Conservation (phyloP, 2,888 invertebrate genomes). For the Pandemis corylana region DNA sequence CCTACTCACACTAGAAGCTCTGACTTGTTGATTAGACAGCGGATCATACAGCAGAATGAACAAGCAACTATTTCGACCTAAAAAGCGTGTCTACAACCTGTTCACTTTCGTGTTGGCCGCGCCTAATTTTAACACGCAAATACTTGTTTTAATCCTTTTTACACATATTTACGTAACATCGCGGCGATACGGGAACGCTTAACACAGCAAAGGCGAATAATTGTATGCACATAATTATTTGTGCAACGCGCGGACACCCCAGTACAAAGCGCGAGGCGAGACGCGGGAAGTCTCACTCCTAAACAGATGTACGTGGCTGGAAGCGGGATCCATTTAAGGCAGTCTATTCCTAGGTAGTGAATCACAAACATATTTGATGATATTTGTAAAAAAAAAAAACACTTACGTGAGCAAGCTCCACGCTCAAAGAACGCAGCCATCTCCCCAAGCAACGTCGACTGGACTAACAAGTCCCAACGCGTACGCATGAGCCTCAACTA, state of each 20-base stretch:
- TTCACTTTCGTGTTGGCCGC: slow-evolving; percentile 11
- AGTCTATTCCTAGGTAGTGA: too few species aligned
- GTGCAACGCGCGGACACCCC: slow-evolving; percentile 69
- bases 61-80: neutral
- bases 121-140: slow-evolving; percentile 31
- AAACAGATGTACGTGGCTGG: slow-evolving; percentile 46
- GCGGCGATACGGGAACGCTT: slow-evolving; percentile 18
- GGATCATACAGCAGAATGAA: neutral
- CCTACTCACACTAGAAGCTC: neutral
- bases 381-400: too few species aligned
- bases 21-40: neutral
- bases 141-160: slow-evolving; percentile 26
- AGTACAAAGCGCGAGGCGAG: slow-evolving; percentile 64
- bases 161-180: slow-evolving; percentile 23
- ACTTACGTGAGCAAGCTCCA: too few species aligned
- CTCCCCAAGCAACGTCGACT: too few species aligned
- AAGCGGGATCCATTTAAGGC: slow-evolving; percentile 43
- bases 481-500: too few species aligned
- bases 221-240: slow-evolving; percentile 84
- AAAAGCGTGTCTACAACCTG: slow-evolving; percentile 20
- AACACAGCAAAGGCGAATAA: slow-evolving; percentile 59
- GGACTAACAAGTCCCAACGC: too few species aligned
- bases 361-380: too few species aligned
- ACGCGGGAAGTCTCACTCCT: slow-evolving; percentile 54
- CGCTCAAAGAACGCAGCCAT: too few species aligned